These are phyloP conservation scores for mouse (Mus musculus) DNA, from an alignment of 2,113 vertebrate species.

Conservation along the genomic window DNA sequence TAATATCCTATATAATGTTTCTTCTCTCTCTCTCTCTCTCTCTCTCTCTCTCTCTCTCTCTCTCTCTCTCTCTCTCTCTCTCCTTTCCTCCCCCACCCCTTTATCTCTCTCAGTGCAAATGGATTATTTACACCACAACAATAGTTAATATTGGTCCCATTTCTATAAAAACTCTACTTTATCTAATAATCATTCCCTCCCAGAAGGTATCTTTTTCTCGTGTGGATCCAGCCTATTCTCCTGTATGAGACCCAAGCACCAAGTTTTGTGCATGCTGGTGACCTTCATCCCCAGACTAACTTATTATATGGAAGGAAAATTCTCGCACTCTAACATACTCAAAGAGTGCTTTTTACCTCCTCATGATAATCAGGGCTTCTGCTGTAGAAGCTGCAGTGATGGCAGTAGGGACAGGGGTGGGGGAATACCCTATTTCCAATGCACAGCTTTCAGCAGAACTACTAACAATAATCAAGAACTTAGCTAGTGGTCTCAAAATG, in stretches of 20 bases:
- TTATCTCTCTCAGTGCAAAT: not conserved
- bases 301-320: not conserved
- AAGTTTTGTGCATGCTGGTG: not conserved
- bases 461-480: not conserved
- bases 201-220: not conserved
- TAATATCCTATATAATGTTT: not conserved
- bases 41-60: accelerated
- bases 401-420: no score
- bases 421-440: not conserved
- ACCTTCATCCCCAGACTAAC: not conserved
- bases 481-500: not conserved
- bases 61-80: accelerated
- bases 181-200: not conserved
- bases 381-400: not conserved
- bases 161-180: not conserved
- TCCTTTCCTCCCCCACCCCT: no score
- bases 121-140: not conserved
- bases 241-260: not conserved
- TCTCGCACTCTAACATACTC: not conserved
- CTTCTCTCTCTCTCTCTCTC: not conserved
- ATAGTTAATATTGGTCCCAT: not conserved
- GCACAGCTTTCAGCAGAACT: not conserved
- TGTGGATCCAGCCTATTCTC: not conserved
- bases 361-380: not conserved
- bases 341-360: not conserved